Base-by-base conservation (phyloP, 2,888 invertebrate species). In the Brachypterus glaber region DNA sequence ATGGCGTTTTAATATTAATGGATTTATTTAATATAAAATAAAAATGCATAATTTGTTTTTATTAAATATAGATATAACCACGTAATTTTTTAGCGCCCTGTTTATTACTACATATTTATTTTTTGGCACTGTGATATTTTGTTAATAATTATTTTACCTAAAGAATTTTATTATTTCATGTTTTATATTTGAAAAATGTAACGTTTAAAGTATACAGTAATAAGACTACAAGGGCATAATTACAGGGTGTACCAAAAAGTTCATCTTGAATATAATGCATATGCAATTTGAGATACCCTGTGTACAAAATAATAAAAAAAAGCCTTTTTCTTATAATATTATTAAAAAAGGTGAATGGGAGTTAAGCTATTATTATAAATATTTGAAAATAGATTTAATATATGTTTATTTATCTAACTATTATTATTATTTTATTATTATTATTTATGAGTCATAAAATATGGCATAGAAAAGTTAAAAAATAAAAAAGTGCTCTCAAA, bases 91-190 rank as follows among this genome's bases (percentile, higher is more conserved):
- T n/a, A n/a, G n/a, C n/a, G n/a, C n/a, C n/a, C n/a, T n/a, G n/a
- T n/a, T n/a, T n/a, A n/a, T n/a, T n/a, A n/a, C n/a, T n/a, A n/a
- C n/a, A n/a, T 43, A 48, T 44, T 43, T 49, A 45, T 39, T 29
- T 53, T 60, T 58, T 53, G 61, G 59, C 59, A 51, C 59, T 60
- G 60, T 62, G 60, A 62, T 62, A 46, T 52, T 54, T 52, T 53
- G 52, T 55, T 55, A 42, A 43, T 45, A 49, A n/a, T 47, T 33
- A 44, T 41, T 44, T 48, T n/a, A n/a, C 49, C 54, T 52, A 50
- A 55, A 51, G 48, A 46, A 51, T 51, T 47, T 49, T 49, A 46
- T 9, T n/a, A n/a, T n/a, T n/a, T n/a, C n/a, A n/a, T n/a, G n/a
- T n/a, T n/a, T 29, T 52, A 43, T 48, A 43, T 52, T 50, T 39